Evolutionary conservation across 2,797 vertebrate genomes (phyloP).

Genomic region (Hippoglossus hippoglossus): DNA sequence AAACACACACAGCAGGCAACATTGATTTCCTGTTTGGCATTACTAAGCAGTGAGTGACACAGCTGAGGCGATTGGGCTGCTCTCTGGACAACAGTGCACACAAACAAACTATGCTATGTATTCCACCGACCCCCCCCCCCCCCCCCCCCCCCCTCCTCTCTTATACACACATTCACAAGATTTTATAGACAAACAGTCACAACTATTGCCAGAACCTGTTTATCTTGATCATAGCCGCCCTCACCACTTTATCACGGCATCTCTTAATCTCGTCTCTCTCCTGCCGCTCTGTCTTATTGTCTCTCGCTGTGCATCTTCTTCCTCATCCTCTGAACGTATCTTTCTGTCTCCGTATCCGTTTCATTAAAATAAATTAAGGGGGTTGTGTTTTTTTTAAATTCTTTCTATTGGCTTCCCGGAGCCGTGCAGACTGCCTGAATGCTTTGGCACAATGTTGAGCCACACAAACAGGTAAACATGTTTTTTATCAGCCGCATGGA

Average conservation of each 20-base stretch:
- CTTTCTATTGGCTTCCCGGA: slow-evolving; percentile 49
- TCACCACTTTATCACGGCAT: slow-evolving; percentile 40
- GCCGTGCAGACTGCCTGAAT: slow-evolving; percentile 50
- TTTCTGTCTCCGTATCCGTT: slow-evolving; percentile 29
- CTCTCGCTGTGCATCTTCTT: slow-evolving; percentile 23
- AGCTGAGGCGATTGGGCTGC: slow-evolving; percentile 57
- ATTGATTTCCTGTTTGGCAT: slow-evolving; percentile 80
- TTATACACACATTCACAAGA: slow-evolving; percentile 24
- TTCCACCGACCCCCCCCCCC: slow-evolving; percentile 12
- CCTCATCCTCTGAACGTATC: slow-evolving; percentile 25
- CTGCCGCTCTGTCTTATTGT: slow-evolving; percentile 24
- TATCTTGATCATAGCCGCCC: slow-evolving; percentile 22
- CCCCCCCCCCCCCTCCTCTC: background rate
- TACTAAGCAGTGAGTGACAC: slow-evolving; percentile 67
- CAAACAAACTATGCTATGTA: slow-evolving; percentile 53
- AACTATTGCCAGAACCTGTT: slow-evolving; percentile 21
- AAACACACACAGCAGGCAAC: slow-evolving; percentile 53
- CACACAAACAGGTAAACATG: slow-evolving; percentile 62
- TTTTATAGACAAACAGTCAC: slow-evolving; percentile 32
- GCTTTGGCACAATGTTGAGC: slow-evolving; percentile 53
- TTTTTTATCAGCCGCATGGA: slow-evolving; percentile 58
- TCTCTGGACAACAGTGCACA: slow-evolving; percentile 59
- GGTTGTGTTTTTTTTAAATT: background rate
- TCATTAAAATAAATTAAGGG: slow-evolving; percentile 50
- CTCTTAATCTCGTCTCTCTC: slow-evolving; percentile 26